A percentile compares a stretch with the other conserved stretches of the same genome.
Evolutionary conservation across 2,113 vertebrate genomes (phyloP).

Genomic region (Mobula hypostoma): DNA sequence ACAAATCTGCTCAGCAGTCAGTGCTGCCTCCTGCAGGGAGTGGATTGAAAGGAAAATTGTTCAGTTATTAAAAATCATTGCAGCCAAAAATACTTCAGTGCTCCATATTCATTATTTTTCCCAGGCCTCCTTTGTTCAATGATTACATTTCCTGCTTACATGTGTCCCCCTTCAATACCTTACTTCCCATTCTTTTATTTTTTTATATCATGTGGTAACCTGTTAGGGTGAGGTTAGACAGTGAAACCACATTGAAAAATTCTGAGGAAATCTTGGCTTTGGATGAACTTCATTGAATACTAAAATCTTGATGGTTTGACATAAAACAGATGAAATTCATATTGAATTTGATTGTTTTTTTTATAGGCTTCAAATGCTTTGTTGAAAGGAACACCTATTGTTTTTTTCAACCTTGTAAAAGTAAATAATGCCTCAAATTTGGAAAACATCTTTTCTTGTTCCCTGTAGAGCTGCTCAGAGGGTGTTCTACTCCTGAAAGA

Average conservation of each 20-base stretch:
- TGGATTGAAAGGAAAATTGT: background rate
- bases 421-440: slow-evolving; percentile 34
- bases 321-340: slow-evolving; percentile 35
- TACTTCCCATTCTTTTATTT: slow-evolving; percentile 51
- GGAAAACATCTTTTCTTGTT: slow-evolving; percentile 28
- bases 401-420: slow-evolving; percentile 23
- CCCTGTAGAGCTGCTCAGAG: background rate
- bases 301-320: slow-evolving; percentile 33
- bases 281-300: slow-evolving; percentile 30
- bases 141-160: slow-evolving; percentile 59
- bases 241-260: slow-evolving; percentile 24
- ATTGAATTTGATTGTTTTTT: background rate
- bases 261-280: background rate
- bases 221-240: slow-evolving; percentile 43
- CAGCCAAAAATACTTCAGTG: background rate
- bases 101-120: background rate
- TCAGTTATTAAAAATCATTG: background rate
- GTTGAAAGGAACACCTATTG: slow-evolving; percentile 5
- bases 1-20: background rate
- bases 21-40: background rate
- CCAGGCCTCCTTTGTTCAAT: slow-evolving; percentile 44
- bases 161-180: slow-evolving; percentile 49
- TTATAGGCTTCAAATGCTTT: slow-evolving; percentile 17
- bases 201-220: slow-evolving; percentile 48
- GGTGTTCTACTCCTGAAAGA: background rate